Evolutionary conservation across 2,888 invertebrate genomes (phyloP), one percentile per base, ranked within the genome.

Genomic region (Cenopis cana): DNA sequence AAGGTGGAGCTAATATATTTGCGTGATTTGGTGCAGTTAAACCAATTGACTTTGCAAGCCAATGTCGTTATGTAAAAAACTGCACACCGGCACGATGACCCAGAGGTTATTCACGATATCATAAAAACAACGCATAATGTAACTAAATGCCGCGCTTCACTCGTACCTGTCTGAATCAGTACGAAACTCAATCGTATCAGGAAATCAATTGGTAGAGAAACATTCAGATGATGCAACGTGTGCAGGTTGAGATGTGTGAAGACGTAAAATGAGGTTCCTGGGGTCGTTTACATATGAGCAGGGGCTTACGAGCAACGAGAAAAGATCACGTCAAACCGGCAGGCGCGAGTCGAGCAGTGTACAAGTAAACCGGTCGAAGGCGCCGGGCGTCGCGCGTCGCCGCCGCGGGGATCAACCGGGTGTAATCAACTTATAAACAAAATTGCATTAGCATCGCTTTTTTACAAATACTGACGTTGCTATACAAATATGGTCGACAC

Each of bases 301-400:
- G 89, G 89, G 88, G 85, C 83, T 78, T 82, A 85, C 85, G 87
- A 88, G 85, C 88, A 87, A 87, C 87, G 90, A 89, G 90, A 88
- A 87, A 91, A 89, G 88, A 89, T 88, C 92, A 89, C 88, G 89
- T 91, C 90, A 90, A 93, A 91, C 92, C 89, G 91, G 91, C 89
- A 82, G 79, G 81, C 84, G 81, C 84, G 83, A 85, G 88, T 79
- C 85, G 86, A 85, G 87, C 86, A 87, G 89, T 89, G 89, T 90
- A 85, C 85, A 81, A 83, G 85, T 79, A 90, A 93, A 93, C 93
- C 93, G 93, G 93, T 93, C 89, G 89, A 78, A 81, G 92, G 93
- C 93, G 92, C 92, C 93, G 87, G 80, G 78, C 85, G 86, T 79
- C 77, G 80, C 80, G 74, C 76, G 79, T 72, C 71, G 73, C 65